These are phyloP conservation scores for Masticophis lateralis DNA, from an alignment of 2,797 vertebrate genomes.

Conservation along the genomic window DNA sequence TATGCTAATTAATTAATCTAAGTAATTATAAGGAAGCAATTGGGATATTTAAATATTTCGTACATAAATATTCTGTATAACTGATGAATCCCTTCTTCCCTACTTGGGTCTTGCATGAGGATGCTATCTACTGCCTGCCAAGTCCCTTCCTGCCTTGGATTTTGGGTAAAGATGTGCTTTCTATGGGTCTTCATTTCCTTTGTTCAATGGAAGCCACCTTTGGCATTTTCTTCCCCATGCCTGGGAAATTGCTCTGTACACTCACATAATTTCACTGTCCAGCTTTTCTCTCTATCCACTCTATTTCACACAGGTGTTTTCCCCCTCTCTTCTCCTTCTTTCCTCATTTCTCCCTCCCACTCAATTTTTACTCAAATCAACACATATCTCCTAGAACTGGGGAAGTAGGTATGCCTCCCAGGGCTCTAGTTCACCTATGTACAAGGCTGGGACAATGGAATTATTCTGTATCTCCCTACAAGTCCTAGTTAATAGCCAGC, in stretches of 20 bases:
- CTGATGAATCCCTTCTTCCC: neutral
- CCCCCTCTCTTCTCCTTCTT: neutral
- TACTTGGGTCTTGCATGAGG: neutral
- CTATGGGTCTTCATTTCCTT: neutral
- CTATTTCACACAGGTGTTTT: neutral
- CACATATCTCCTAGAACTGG: neutral
- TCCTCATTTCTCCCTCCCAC: no score
- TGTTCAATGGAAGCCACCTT: neutral
- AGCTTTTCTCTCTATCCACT: neutral
- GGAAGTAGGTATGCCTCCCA: neutral
- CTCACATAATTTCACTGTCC: neutral
- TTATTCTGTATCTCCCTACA: neutral
- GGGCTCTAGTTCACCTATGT: neutral
- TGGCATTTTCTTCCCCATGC: neutral
- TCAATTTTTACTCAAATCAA: neutral
- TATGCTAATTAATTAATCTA: neutral
- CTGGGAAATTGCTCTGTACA: neutral
- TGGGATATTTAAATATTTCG: neutral
- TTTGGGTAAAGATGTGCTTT: neutral
- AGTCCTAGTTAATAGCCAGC: neutral
- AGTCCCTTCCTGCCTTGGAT: neutral
- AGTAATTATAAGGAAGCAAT: neutral
- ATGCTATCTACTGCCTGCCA: neutral
- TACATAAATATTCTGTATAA: neutral
- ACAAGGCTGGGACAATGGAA: neutral